Conservation (phyloP, 2,797 vertebrate genomes). For the Mus spretus region DNA sequence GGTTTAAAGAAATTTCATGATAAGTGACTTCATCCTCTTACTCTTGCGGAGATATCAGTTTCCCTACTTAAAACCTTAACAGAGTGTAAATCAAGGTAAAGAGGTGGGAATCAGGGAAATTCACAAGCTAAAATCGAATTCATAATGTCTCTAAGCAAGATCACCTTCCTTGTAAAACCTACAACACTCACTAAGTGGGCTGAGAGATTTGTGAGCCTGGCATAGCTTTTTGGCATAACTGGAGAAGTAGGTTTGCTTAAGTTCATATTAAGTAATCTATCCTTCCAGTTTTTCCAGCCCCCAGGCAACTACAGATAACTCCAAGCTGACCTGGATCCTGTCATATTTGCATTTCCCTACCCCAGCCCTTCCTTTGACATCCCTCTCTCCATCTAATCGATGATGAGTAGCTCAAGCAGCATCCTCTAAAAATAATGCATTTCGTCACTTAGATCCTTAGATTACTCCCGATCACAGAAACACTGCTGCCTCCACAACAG, state of each 20-base stretch:
- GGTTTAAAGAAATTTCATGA: conserved; percentile 62
- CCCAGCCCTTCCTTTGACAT: conserved; percentile 73
- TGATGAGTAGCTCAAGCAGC: conserved; percentile 46
- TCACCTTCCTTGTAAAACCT: conserved; percentile 4
- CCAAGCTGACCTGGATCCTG: conserved; percentile 63
- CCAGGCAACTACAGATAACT: conserved; percentile 79
- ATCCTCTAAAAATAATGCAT: conserved; percentile 82
- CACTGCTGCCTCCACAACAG: conserved; percentile 10
- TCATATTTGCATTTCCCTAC: conserved; percentile 56
- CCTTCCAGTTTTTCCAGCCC: conserved; percentile 79
- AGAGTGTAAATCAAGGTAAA: conserved; percentile 67
- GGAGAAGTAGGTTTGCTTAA: conserved; percentile 64
- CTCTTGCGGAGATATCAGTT: conserved; percentile 62
- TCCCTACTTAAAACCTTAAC: conserved; percentile 42
- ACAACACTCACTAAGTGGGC: neutral
- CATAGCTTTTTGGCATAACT: neutral
- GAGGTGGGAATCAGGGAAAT: conserved; percentile 28
- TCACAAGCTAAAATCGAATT: conserved; percentile 67
- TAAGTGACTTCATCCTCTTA: conserved; percentile 69
- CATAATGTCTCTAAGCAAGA: conserved; percentile 59
- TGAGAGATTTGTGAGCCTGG: conserved; percentile 54
- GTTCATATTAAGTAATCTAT: conserved; percentile 77
- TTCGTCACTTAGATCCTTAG: conserved; percentile 70
- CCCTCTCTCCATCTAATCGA: too few relatives aligned
- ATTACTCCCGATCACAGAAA: conserved; percentile 39